Conservation (phyloP, 1,140 invertebrate species). For the Saxidomus purpurata region DNA sequence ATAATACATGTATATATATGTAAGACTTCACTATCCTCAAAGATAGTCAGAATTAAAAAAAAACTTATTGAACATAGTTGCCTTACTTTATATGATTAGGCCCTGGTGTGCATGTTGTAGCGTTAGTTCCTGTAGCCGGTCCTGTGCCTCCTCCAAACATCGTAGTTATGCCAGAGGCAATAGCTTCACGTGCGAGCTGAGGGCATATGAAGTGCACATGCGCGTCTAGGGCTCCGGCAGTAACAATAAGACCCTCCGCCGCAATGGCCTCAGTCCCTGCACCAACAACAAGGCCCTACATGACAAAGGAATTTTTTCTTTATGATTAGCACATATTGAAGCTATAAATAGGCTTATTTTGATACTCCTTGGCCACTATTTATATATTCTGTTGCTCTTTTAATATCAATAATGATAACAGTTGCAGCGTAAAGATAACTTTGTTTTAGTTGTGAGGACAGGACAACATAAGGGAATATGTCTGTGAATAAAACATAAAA, state of each 20-base stretch:
- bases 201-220: slow-evolving; percentile 86
- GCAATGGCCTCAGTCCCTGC: slow-evolving; percentile 86
- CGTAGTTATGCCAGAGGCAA: slow-evolving; percentile 85
- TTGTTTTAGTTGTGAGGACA: too few species aligned
- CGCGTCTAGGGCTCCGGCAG: slow-evolving; percentile 84
- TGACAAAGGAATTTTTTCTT: background rate
- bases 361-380: too few species aligned
- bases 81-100: slow-evolving; percentile 84
- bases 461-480: too few species aligned
- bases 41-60: too few species aligned
- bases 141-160: slow-evolving; percentile 86
- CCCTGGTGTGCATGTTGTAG: slow-evolving; percentile 86
- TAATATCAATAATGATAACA: too few species aligned
- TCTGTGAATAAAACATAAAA: too few species aligned
- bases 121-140: slow-evolving; percentile 84
- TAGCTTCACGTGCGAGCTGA: slow-evolving; percentile 82
- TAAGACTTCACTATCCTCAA: too few species aligned
- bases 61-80: background rate
- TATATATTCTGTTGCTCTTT: too few species aligned
- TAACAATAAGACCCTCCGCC: slow-evolving; percentile 85
- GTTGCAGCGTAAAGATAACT: too few species aligned
- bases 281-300: slow-evolving; percentile 82
- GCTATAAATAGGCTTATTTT: too few species aligned
- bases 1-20: too few species aligned
- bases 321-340: too few species aligned